phyloP scores from a whole-genome alignment of 2,113 vertebrate species.

The Phoenicopterus ruber region DNA sequence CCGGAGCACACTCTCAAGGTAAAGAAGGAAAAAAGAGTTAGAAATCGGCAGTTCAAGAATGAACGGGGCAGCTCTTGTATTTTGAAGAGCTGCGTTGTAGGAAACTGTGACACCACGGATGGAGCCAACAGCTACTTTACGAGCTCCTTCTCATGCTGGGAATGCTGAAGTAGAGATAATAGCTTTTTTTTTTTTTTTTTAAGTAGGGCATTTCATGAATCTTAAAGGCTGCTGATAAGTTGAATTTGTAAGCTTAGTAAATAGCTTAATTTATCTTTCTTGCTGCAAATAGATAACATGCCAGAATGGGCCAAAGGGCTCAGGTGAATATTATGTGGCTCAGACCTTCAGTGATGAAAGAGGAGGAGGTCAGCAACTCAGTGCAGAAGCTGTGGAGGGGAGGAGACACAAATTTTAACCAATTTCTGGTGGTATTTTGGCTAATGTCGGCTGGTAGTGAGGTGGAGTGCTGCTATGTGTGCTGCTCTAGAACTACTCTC shows the following conservation, averaged over 20 bases:
- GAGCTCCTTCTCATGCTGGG: background rate
- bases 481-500: background rate
- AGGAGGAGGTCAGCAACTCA: background rate
- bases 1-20: background rate
- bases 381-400: background rate
- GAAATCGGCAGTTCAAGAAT: background rate
- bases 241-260: background rate
- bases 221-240: background rate
- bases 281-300: background rate
- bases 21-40: background rate
- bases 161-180: background rate
- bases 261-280: background rate
- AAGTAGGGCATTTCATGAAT: background rate
- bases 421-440: background rate
- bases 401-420: background rate
- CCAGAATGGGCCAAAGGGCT: background rate
- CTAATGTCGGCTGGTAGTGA: background rate
- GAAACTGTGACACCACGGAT: background rate
- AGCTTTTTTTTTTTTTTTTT: background rate
- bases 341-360: background rate
- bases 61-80: background rate
- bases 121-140: background rate
- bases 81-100: background rate
- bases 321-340: background rate
- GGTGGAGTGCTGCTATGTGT: background rate